These are phyloP conservation scores for Sphaerophoria taeniata DNA, from an alignment of 2,888 invertebrate genomes.

Conservation along the genomic window DNA sequence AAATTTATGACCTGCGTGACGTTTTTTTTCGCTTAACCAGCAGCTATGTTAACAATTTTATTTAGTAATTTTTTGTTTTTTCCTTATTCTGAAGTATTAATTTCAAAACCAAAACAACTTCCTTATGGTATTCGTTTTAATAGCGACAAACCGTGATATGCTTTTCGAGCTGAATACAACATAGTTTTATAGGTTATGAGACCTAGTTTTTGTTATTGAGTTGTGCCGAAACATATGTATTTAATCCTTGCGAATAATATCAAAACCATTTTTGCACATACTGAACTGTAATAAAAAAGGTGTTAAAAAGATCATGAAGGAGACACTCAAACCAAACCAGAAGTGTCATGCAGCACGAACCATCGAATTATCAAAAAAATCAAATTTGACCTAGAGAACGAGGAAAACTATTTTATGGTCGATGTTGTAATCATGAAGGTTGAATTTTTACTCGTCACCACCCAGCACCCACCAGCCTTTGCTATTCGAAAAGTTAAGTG, in stretches of 20 bases:
- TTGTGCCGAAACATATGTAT: background rate
- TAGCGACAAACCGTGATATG: background rate
- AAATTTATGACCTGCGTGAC: constrained; percentile 17
- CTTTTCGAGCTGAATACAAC: background rate
- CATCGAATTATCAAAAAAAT: no score
- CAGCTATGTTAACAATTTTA: background rate
- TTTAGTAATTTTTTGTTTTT: background rate
- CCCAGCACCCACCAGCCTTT: no score
- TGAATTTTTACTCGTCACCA: no score
- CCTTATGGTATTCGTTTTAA: background rate
- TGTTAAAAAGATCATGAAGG: no score
- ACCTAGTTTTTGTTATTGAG: background rate
- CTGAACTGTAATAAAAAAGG: constrained; percentile 21
- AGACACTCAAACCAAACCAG: background rate
- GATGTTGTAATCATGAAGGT: no score
- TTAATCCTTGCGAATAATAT: background rate
- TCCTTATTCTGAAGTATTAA: background rate
- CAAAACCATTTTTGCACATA: constrained; percentile 8
- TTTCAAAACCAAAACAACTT: background rate
- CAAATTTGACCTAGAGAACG: no score
- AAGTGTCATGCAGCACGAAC: constrained; percentile 5
- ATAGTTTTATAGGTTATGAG: background rate
- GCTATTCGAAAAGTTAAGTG: no score
- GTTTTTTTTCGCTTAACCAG: background rate
- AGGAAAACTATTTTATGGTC: no score